phyloP scores from a whole-genome alignment of 2,888 invertebrate species.

The Latheticus oryzae region DNA sequence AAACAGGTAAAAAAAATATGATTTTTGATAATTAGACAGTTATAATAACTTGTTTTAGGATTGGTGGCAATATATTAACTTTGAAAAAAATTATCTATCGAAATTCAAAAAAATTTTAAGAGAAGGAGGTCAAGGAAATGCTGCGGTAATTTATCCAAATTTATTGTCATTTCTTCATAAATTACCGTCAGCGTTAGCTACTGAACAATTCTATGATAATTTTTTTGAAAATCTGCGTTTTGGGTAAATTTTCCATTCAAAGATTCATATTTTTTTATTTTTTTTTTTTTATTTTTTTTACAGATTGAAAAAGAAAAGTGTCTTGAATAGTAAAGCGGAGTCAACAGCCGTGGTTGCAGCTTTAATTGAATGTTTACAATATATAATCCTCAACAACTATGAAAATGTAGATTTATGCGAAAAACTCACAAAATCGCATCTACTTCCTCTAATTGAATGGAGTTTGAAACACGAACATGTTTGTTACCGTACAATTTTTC shows the following conservation, averaged over 20 bases:
- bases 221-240: conserved; percentile 77
- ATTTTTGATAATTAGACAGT: conserved; percentile 7
- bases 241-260: too few species aligned
- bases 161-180: conserved; percentile 81
- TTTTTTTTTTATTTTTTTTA: conserved; percentile 48
- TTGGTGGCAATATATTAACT: conserved; percentile 77
- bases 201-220: conserved; percentile 70
- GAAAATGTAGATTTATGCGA: conserved; percentile 64
- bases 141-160: conserved; percentile 77
- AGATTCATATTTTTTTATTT: neutral
- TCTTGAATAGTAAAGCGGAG: conserved; percentile 75
- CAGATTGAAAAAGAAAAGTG: conserved; percentile 73
- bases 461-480: conserved; percentile 63
- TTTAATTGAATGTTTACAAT: conserved; percentile 81
- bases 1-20: conserved; percentile 65
- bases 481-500: conserved; percentile 66
- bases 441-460: conserved; percentile 67
- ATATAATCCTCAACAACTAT: conserved; percentile 69
- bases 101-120: conserved; percentile 76
- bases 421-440: conserved; percentile 62
- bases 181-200: conserved; percentile 69
- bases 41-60: conserved; percentile 69
- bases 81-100: conserved; percentile 79
- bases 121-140: conserved; percentile 83
- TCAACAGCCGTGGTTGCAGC: conserved; percentile 74